Evolutionary conservation across 1,140 invertebrate genomes (phyloP).

Genomic region (Meloidogyne chitwoodi): DNA sequence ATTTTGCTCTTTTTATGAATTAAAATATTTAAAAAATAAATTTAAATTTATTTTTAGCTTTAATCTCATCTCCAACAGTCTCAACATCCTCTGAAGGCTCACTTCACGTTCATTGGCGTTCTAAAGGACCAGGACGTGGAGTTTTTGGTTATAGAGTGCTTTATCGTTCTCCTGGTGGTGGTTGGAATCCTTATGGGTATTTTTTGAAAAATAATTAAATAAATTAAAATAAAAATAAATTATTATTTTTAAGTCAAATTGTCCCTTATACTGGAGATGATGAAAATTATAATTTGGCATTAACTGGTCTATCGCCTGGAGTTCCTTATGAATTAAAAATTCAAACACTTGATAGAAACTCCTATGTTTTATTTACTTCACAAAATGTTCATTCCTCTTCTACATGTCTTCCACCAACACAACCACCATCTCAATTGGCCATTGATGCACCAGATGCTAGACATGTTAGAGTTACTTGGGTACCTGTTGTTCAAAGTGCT

Average conservation of each 20-base stretch:
- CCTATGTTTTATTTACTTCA: constrained; percentile 57
- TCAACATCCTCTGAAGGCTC: constrained; percentile 39
- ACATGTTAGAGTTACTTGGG: constrained; percentile 55
- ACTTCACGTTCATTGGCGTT: constrained; percentile 51
- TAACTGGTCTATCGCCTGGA: constrained; percentile 52
- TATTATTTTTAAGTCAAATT: constrained; percentile 49
- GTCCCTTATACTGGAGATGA: constrained; percentile 59
- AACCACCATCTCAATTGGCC: constrained; percentile 50
- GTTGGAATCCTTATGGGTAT: constrained; percentile 60
- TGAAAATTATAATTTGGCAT: constrained; percentile 49
- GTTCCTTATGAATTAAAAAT: constrained; percentile 52
- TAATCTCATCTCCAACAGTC: constrained; percentile 50
- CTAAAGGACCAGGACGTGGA: constrained; percentile 52
- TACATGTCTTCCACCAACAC: constrained; percentile 48
- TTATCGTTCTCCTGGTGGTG: constrained; percentile 44
- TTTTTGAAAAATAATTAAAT: constrained; percentile 15
- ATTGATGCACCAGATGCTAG: constrained; percentile 55
- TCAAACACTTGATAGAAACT: constrained; percentile 58
- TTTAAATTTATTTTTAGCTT: constrained; percentile 41
- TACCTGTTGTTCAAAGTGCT: constrained; percentile 48
- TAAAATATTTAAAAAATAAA: neutral
- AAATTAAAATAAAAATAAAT: neutral
- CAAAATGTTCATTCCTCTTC: constrained; percentile 39
- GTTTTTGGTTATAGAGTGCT: constrained; percentile 58
- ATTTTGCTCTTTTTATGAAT: neutral